Conservation (phyloP, 2,797 vertebrate species). For the Erpetoichthys calabaricus region DNA sequence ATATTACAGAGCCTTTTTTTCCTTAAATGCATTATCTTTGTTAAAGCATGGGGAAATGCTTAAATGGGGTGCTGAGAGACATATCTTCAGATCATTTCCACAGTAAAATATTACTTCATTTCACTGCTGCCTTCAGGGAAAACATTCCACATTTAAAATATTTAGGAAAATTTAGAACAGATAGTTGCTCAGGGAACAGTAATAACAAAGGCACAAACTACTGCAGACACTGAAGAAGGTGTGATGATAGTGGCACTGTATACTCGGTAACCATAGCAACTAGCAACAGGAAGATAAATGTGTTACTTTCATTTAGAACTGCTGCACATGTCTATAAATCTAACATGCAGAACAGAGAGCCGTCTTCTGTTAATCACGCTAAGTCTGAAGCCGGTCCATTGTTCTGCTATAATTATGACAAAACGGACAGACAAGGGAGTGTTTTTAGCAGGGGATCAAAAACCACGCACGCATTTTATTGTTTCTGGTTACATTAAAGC, state of each 20-base stretch:
- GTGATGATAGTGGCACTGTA: constrained; percentile 58
- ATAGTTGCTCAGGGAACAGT: constrained; percentile 64
- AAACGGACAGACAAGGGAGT: constrained; percentile 52
- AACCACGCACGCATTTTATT: constrained; percentile 4
- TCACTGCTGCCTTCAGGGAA: no score
- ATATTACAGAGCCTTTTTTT: no score
- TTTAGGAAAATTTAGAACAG: constrained; percentile 32
- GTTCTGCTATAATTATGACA: constrained; percentile 59
- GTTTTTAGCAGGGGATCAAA: constrained; percentile 24
- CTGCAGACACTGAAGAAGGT: constrained; percentile 56
- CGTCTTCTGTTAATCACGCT: constrained; percentile 46
- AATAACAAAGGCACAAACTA: constrained; percentile 59
- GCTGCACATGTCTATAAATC: constrained; percentile 66
- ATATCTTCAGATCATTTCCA: no score
- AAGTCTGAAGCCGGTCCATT: constrained; percentile 46
- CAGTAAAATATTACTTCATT: no score
- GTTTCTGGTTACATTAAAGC: constrained; percentile 8
- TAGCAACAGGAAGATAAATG: constrained; percentile 55
- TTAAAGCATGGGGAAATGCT: no score
- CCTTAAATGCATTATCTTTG: no score
- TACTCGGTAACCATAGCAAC: constrained; percentile 69
- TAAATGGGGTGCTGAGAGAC: no score
- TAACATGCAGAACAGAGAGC: constrained; percentile 58
- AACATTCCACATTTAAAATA: constrained; percentile 24
- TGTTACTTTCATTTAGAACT: constrained; percentile 53